Percentiles rank a stretch among this genome's conserved stretches.
Evolutionary conservation across 2,113 vertebrate species (phyloP).

Genomic region (Crypturellus undulatus): DNA sequence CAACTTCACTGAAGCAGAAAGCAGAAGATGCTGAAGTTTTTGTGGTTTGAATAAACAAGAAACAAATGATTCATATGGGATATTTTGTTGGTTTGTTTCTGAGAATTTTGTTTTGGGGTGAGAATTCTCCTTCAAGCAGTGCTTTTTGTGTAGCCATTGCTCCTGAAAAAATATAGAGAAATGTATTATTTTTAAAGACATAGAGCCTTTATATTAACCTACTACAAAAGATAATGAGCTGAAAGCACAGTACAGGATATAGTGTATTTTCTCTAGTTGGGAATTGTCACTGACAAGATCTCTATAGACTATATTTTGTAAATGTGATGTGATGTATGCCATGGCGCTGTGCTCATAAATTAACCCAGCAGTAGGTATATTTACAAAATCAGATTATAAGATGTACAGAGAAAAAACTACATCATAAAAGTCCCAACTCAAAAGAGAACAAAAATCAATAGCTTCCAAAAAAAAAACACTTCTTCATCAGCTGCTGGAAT

Average conservation of each 20-base stretch:
- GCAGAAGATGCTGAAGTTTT: background rate
- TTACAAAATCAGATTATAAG: background rate
- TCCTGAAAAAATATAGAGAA: background rate
- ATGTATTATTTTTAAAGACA: background rate
- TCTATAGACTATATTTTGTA: background rate
- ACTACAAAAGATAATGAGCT: background rate
- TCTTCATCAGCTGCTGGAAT: background rate
- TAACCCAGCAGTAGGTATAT: background rate
- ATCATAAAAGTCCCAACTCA: background rate
- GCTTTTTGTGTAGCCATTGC: background rate
- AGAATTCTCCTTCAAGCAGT: background rate
- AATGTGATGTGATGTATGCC: background rate
- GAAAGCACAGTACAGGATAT: background rate
- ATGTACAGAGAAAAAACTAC: background rate
- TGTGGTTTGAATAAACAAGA: background rate
- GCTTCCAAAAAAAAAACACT: background rate
- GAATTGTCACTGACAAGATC: background rate
- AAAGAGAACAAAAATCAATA: background rate
- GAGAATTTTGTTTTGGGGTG: background rate
- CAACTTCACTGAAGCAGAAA: background rate
- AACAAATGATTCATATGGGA: background rate
- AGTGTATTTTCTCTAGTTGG: background rate
- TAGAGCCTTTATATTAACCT: background rate
- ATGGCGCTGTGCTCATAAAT: background rate
- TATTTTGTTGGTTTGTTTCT: background rate